Base-by-base conservation (phyloP, 2,797 vertebrate species). In the Enteromius argenteus region DNA sequence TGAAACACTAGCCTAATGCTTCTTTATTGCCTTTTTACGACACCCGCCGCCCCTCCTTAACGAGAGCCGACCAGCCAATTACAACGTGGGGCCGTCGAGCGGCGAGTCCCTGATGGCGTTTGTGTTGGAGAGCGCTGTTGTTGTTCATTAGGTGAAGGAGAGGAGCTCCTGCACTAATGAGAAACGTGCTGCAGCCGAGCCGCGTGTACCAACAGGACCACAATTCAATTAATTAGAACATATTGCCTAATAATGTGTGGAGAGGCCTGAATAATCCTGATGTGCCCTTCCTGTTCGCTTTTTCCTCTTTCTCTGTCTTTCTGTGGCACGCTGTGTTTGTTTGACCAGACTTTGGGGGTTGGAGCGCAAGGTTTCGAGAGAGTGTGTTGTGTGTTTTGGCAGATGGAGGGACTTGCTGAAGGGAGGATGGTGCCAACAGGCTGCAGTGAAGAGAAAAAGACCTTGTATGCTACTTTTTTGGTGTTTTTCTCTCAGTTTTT, bases 121-220 rank as follows among this genome's bases (percentile, higher is more conserved):
- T 93, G 86, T 90, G 85, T 92, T 27, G 49, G 88, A 67, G 85
- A 91, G 90, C 89, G 86, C 91, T 92, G 92, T 94, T 94, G 93
- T 94, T 93, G 93, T 93, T 94, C 92, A 93, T 94, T 94, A 94
- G 93, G 90, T 92, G 89, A 91, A 86, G 87, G 71, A 88, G 81
- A 84, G 86, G 90, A 86, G 93, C 90, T 89, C 91, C 35, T 71
- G 84, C 56, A 86, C 91, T 95, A 94, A 95, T 94, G 93, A 94
- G 92, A 91, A 92, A 85, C 88, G 88, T 87, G 79, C 87, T 87
- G 86, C 88, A 88, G 89, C 89, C 86, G 89, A 91, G 88, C 88
- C 84, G 84, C 84, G 69, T 89, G 87, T 87, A 93, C 89, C 90
- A 89, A 90, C 90, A 90, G 89, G 87, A 90, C 89, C 87, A 87